A percentile compares a stretch with the other conserved stretches of the same genome.
phyloP scores from a whole-genome alignment of 2,113 vertebrate genomes.

The Myotis lucifugus region DNA sequence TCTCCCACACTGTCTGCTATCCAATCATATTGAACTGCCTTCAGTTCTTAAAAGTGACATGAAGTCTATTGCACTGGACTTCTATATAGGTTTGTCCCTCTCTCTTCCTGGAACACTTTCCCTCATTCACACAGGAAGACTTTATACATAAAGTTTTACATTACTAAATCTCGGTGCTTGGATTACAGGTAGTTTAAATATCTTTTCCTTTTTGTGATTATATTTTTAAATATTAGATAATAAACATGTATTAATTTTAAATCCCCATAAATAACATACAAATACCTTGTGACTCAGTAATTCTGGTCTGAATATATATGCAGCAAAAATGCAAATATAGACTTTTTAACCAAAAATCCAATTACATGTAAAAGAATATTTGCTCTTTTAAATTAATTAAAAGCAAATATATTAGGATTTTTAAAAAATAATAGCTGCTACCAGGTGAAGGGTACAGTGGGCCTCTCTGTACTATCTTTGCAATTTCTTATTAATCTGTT shows the following conservation, averaged over 20 bases:
- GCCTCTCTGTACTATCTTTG: not conserved
- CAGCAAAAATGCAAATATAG: not conserved
- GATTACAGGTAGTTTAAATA: not conserved
- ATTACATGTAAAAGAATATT: not conserved
- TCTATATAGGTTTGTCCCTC: not conserved
- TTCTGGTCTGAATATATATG: not conserved
- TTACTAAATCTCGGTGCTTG: constrained; percentile 7
- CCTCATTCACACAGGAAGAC: not conserved
- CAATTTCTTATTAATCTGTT: not conserved
- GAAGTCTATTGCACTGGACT: not conserved
- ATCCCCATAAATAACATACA: not conserved
- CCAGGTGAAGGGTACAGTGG: not conserved
- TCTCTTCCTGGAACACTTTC: not conserved
- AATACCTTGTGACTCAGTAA: not conserved
- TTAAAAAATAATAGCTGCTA: not conserved
- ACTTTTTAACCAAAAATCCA: not conserved
- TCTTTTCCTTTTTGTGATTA: not conserved
- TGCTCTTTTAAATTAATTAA: constrained; percentile 6
- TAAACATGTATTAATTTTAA: not conserved
- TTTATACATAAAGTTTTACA: not conserved
- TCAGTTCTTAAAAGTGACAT: not conserved
- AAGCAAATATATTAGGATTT: not conserved
- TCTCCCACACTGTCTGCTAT: not conserved
- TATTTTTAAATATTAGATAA: not conserved
- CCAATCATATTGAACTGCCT: not conserved